Base-by-base conservation (phyloP, 1,140 invertebrate species). In the Eulimnadia texana region DNA sequence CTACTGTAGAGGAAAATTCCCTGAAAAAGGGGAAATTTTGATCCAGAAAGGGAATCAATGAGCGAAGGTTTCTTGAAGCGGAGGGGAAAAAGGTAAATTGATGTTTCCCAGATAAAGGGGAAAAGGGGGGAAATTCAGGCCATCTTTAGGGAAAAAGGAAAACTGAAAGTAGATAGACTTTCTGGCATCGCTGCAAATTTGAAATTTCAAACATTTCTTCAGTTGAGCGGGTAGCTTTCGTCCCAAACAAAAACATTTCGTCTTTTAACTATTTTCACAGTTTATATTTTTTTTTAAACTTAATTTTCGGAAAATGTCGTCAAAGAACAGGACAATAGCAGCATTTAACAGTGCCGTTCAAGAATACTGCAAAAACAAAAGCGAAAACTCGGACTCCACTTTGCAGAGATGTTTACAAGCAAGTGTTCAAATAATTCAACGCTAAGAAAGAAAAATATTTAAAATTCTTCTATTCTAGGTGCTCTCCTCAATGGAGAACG, bases 331-430 rank as follows among this genome's bases (percentile, higher is more conserved):
- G 13, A 29, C 28, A n/a, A 33, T 57, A 29, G 27, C 11, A 57
- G 29, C 16, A 13, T 57, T 57, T 33, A 25, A 29, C 1, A 16
- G 24, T 20, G 24, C 33, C 22, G 55, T 57, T 57, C 25, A 27
- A 13, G 55, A 57, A 13, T 57, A 29, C 16, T 29, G n/a, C 23
- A 27, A 27, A 27, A 29, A 23, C n/a, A 57, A 57, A 20, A n/a
- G 25, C 22, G 55, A 57, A 42, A 33, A 27, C 1, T 29, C 27
- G 3, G 55, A 57, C 25, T 28, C 55, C 28, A 33, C 6, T 29
- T 23, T 57, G 2, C 55, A 57, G 33, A 57, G 55, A 33, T 57
- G 55, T 22, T 33, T 57, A 29, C 55, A 57, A 33, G 55, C 29
- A 33, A 57, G 13, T 6, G 27, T 20, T 16, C 19, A 23, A 54